Conservation (phyloP, 2,888 invertebrate species). For the Busseola fusca region DNA sequence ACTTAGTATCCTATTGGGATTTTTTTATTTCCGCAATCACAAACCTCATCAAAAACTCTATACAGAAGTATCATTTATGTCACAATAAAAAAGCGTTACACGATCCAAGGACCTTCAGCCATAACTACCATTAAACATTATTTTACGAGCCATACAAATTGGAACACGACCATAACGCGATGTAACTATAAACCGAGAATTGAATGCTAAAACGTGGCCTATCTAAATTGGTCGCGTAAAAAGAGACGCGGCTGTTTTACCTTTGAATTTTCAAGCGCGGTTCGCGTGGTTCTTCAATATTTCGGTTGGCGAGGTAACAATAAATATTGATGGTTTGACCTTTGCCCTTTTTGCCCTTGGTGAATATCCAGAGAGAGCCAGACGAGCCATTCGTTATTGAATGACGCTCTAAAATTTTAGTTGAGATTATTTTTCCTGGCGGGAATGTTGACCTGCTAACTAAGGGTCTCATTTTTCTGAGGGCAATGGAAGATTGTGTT, state of each 20-base stretch:
- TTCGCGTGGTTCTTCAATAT: constrained; percentile 43
- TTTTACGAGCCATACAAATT: constrained; percentile 59
- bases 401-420: constrained; percentile 45
- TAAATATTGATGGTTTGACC: constrained; percentile 57
- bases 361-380: constrained; percentile 24
- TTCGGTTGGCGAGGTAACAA: constrained; percentile 35
- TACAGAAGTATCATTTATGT: constrained; percentile 31
- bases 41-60: constrained; percentile 5
- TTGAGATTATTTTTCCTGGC: constrained; percentile 9
- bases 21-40: constrained; percentile 24
- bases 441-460: background rate
- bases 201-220: constrained; percentile 15
- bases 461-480: background rate
- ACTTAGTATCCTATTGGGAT: background rate
- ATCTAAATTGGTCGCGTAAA: constrained; percentile 45
- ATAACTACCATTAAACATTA: constrained; percentile 47
- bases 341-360: constrained; percentile 19
- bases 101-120: constrained; percentile 33
- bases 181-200: constrained; percentile 45
- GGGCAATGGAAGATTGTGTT: background rate
- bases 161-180: constrained; percentile 50
- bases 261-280: constrained; percentile 36
- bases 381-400: constrained; percentile 28
- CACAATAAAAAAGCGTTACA: constrained; percentile 45
- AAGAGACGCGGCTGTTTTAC: constrained; percentile 10